Evolutionary conservation across 1,140 invertebrate species (phyloP).

Genomic region (Propsilocerus akamusi): DNA sequence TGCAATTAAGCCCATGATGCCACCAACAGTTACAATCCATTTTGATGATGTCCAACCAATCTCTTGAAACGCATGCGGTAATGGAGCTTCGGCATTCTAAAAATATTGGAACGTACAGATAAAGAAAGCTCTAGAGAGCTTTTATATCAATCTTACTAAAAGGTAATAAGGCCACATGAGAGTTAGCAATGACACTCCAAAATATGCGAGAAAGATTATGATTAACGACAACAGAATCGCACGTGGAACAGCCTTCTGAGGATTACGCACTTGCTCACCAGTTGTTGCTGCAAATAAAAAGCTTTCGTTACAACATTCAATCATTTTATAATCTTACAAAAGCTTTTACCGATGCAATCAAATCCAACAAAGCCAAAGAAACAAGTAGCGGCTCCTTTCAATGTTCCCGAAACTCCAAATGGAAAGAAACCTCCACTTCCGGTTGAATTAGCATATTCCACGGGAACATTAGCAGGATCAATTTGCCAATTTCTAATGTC

Average conservation of each 20-base stretch:
- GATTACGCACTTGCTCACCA: slow-evolving; percentile 56
- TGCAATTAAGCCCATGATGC: slow-evolving; percentile 48
- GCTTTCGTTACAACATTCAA: slow-evolving; percentile 18
- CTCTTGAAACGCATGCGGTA: slow-evolving; percentile 48
- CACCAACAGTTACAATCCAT: slow-evolving; percentile 61
- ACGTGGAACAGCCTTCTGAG: slow-evolving; percentile 67
- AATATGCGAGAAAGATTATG: slow-evolving; percentile 69
- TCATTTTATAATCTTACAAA: slow-evolving; percentile 71
- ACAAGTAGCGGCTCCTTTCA: slow-evolving; percentile 76
- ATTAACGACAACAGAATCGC: slow-evolving; percentile 64
- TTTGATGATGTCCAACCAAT: slow-evolving; percentile 48
- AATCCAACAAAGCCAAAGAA: slow-evolving; percentile 94
- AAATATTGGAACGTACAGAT: slow-evolving; percentile 2
- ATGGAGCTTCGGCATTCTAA: slow-evolving; percentile 42
- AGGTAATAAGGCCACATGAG: slow-evolving; percentile 69
- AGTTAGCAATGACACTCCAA: slow-evolving; percentile 65
- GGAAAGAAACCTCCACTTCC: slow-evolving; percentile 46
- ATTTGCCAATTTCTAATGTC: slow-evolving; percentile 12
- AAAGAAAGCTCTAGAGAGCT: neutral
- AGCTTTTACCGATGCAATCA: too few relatives aligned
- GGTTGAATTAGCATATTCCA: slow-evolving; percentile 4
- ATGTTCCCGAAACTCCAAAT: slow-evolving; percentile 38
- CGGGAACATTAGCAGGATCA: neutral
- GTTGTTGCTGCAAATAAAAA: slow-evolving; percentile 30
- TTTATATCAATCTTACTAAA: slow-evolving; percentile 29